Evolutionary conservation across 2,888 invertebrate genomes (phyloP).

Genomic region (Amphipyra berbera): DNA sequence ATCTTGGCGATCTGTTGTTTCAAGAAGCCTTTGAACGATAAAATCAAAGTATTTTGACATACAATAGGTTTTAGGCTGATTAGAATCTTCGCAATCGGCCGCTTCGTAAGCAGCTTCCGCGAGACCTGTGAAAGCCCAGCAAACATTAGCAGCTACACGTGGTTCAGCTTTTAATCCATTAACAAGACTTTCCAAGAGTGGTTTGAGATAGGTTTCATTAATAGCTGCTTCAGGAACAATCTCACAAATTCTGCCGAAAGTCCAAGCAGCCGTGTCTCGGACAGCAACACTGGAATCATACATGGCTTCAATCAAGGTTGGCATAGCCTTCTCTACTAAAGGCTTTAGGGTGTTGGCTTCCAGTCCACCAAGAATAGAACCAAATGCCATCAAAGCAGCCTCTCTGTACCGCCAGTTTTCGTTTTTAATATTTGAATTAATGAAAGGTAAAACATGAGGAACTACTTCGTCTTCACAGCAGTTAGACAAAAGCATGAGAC

Average conservation of each 20-base stretch:
- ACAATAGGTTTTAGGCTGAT: conserved; percentile 97
- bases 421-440: conserved; percentile 97
- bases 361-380: conserved; percentile 97
- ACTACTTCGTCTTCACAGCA: conserved; percentile 99
- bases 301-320: conserved; percentile 98
- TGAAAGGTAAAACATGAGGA: conserved; percentile 98
- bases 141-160: conserved; percentile 99
- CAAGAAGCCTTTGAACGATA: conserved; percentile 96
- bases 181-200: conserved; percentile 94
- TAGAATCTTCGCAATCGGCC: conserved; percentile 92
- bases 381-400: conserved; percentile 99
- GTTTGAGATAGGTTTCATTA: conserved; percentile 95
- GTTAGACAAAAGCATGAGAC: conserved; percentile 98
- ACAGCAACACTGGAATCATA: conserved; percentile 98
- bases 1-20: conserved; percentile 98
- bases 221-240: conserved; percentile 98
- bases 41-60: conserved; percentile 98
- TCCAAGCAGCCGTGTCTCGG: conserved; percentile 99
- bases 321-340: conserved; percentile 98
- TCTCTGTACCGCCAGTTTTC: conserved; percentile 98
- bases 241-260: conserved; percentile 99
- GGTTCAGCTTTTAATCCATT: conserved; percentile 97
- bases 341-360: conserved; percentile 96
- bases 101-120: conserved; percentile 99
- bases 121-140: conserved; percentile 99